Evolutionary conservation across 2,888 invertebrate species (phyloP).

Genomic region (Lithophane socia): DNA sequence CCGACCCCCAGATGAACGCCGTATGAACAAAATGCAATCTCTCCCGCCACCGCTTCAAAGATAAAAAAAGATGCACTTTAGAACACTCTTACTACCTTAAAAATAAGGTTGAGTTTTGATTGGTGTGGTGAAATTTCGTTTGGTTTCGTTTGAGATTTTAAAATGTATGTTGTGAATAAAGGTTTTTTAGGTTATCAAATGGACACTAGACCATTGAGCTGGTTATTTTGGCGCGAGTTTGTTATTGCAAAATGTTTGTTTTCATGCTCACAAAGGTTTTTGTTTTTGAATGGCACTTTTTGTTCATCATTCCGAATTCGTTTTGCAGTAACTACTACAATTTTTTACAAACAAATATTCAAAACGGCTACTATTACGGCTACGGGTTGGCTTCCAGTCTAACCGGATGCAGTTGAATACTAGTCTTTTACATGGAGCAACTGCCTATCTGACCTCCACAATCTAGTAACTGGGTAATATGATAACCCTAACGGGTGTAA

Average conservation of each 20-base stretch:
- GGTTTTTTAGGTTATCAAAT: conserved; percentile 70
- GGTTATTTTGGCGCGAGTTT: conserved; percentile 31
- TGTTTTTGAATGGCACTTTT: neutral
- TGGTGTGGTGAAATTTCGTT: neutral
- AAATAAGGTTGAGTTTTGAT: conserved; percentile 62
- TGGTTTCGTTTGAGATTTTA: conserved; percentile 69
- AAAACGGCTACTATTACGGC: no score
- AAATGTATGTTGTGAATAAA: conserved; percentile 70
- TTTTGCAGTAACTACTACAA: neutral
- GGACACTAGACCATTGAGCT: conserved; percentile 51
- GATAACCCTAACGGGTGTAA: no score
- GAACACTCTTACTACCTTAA: conserved; percentile 35
- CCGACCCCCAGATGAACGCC: conserved; percentile 79
- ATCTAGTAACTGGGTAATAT: no score
- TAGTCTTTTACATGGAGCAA: no score
- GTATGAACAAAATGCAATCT: conserved; percentile 86
- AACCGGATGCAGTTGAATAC: no score
- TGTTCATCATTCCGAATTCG: conserved; percentile 23
- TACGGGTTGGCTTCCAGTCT: no score
- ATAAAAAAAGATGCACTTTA: conserved; percentile 69
- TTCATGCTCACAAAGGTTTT: conserved; percentile 20
- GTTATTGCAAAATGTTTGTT: conserved; percentile 36
- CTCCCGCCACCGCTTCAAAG: conserved; percentile 74
- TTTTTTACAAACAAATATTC: neutral
- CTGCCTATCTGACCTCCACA: no score